Evolutionary conservation across 1,140 invertebrate genomes (phyloP).

Genomic region (Drosophila ficusphila): DNA sequence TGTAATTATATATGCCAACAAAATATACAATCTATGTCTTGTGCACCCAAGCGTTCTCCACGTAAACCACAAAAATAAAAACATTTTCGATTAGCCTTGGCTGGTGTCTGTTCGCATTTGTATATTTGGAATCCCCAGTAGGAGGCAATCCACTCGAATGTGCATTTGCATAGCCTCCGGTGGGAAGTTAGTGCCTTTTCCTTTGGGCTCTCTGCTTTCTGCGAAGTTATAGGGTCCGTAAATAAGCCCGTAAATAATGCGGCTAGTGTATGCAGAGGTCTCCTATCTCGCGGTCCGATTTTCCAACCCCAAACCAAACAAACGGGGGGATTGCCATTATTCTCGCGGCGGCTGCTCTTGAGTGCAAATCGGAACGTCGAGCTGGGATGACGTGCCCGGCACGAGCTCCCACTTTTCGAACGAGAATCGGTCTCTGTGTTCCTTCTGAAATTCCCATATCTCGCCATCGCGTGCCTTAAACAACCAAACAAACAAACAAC

Average conservation of each 20-base stretch:
- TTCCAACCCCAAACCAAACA: conserved; percentile 16
- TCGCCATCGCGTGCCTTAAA: conserved; percentile 59
- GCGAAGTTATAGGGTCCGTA: neutral
- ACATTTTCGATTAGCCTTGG: conserved; percentile 25
- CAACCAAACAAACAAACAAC: conserved; percentile 19
- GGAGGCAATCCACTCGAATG: neutral
- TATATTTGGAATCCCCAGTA: neutral
- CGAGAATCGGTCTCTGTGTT: neutral
- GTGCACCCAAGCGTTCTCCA: conserved; percentile 55
- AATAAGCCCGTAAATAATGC: neutral
- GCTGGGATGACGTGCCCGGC: conserved; percentile 65
- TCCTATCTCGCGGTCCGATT: conserved; percentile 7
- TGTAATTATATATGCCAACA: neutral
- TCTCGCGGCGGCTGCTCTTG: conserved; percentile 30
- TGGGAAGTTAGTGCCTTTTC: neutral
- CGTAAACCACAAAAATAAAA: conserved; percentile 15
- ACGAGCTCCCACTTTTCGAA: conserved; percentile 30
- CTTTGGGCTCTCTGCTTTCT: no score
- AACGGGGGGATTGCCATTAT: conserved; percentile 13
- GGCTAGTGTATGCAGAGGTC: conserved; percentile 21
- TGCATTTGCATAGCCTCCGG: neutral
- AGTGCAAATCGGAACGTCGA: conserved; percentile 74
- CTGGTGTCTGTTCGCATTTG: conserved; percentile 2
- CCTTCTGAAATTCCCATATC: conserved; percentile 15
- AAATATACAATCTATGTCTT: neutral